Percentiles rank a stretch among this genome's conserved stretches.
phyloP scores from a whole-genome alignment of 2,113 vertebrate genomes.

The Alaudala cheleensis region DNA sequence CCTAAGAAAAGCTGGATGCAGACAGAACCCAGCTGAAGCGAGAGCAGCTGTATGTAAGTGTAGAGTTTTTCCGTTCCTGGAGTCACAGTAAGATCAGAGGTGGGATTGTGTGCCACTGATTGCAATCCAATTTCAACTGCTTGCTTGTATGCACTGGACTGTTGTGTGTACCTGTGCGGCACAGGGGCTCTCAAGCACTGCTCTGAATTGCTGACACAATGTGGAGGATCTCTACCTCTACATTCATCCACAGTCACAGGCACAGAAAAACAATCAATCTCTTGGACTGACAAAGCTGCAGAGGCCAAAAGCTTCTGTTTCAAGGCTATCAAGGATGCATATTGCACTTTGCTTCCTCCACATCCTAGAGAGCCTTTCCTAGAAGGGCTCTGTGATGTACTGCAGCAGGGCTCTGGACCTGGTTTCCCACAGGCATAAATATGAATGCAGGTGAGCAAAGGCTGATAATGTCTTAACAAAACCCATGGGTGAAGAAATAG shows the following conservation, averaged over 20 bases:
- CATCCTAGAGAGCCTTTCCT: neutral
- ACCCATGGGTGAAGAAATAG: neutral
- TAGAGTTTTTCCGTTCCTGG: neutral
- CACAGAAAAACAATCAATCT: neutral
- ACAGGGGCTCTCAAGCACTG: neutral
- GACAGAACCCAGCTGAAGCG: neutral
- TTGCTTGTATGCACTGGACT: neutral
- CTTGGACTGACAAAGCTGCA: neutral
- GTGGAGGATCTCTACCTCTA: neutral
- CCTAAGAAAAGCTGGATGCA: neutral
- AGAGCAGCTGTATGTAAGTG: accelerated
- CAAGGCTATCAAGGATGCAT: neutral
- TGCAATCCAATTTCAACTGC: neutral
- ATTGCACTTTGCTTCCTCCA: neutral
- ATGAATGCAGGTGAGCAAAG: neutral
- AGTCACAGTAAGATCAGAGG: neutral
- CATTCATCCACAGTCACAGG: neutral
- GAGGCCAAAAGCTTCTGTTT: neutral
- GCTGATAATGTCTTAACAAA: neutral
- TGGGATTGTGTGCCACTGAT: neutral
- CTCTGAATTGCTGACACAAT: neutral
- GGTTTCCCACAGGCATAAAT: neutral
- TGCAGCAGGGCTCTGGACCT: neutral
- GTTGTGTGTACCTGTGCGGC: too few relatives aligned
- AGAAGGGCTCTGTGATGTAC: accelerated